These are phyloP conservation scores for Nematostella vectensis DNA, from an alignment of 92 coral and sea anemone species.

Conservation along the genomic window DNA sequence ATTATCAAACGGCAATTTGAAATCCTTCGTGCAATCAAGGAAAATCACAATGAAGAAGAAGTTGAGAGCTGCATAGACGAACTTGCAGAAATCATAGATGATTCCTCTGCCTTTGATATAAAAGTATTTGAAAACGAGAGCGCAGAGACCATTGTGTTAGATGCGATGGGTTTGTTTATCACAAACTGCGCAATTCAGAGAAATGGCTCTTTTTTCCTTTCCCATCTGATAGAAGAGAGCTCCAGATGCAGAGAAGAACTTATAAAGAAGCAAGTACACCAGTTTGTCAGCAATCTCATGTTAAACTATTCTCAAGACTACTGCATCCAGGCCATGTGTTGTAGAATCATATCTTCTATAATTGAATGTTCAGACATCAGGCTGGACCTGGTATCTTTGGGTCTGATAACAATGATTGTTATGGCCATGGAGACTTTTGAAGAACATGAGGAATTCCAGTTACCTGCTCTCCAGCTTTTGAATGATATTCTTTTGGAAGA, in stretches of 20 bases:
- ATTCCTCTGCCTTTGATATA: slow-evolving; percentile 14
- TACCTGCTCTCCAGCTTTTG: slow-evolving; percentile 50
- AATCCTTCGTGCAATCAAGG: slow-evolving; percentile 28
- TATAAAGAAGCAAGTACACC: slow-evolving; percentile 15
- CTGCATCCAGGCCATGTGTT: slow-evolving; percentile 48
- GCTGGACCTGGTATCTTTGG: slow-evolving; percentile 15
- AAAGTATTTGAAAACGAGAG: slow-evolving; percentile 20
- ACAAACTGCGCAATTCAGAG: slow-evolving; percentile 43
- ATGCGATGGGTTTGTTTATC: slow-evolving; percentile 29
- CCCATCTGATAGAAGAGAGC: slow-evolving; percentile 44
- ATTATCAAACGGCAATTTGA: slow-evolving; percentile 20
- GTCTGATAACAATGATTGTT: slow-evolving; percentile 29
- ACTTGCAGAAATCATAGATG: slow-evolving; percentile 47
- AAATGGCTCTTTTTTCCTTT: slow-evolving; percentile 41
- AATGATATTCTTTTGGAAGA: slow-evolving; percentile 30
- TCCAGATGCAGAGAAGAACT: slow-evolving; percentile 25
- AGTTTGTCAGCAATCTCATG: slow-evolving; percentile 41
- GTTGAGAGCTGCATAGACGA: slow-evolving; percentile 40
- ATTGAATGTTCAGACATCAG: slow-evolving; percentile 12
- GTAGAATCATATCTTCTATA: slow-evolving; percentile 45
- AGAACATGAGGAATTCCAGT: slow-evolving; percentile 61
- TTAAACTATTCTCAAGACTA: slow-evolving; percentile 17
- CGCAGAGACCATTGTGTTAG: slow-evolving; percentile 36
- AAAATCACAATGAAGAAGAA: slow-evolving; percentile 37
- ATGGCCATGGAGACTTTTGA: slow-evolving; percentile 49